Percentiles rank a stretch among this genome's conserved stretches.
phyloP scores from a whole-genome alignment of 1,140 invertebrate genomes.

The Drosophila pachea region DNA sequence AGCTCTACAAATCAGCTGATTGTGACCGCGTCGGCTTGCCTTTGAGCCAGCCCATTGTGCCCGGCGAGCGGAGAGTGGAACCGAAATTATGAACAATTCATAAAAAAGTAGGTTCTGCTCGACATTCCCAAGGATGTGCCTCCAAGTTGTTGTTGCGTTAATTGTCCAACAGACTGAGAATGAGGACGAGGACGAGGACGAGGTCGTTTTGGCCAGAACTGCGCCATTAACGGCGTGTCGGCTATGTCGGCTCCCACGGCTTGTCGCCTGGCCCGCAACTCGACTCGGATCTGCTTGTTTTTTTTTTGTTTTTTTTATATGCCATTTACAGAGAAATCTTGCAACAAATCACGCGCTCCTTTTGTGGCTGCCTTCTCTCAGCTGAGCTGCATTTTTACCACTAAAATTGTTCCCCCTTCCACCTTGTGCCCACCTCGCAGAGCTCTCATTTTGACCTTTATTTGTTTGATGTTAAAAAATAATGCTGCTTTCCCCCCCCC shows the following conservation, averaged over 20 bases:
- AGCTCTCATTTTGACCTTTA: constrained; percentile 53
- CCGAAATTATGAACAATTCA: constrained; percentile 68
- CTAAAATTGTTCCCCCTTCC: constrained; percentile 33
- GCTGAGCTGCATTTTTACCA: constrained; percentile 39
- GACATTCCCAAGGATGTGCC: constrained; percentile 71
- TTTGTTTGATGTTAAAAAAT: constrained; percentile 74
- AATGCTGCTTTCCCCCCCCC: constrained; percentile 50
- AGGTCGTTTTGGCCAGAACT: constrained; percentile 36
- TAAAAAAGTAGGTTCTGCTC: constrained; percentile 60
- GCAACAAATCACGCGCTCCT: constrained; percentile 72
- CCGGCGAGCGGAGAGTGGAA: constrained; percentile 33
- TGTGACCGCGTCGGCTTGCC: constrained; percentile 41
- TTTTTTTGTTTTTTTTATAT: constrained; percentile 58
- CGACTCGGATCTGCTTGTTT: constrained; percentile 15
- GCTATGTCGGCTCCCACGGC: constrained; percentile 66
- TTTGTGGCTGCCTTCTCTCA: constrained; percentile 40
- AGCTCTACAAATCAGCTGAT: constrained; percentile 62
- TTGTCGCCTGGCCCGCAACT: constrained; percentile 52
- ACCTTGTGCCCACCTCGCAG: constrained; percentile 4
- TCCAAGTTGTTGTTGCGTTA: constrained; percentile 63
- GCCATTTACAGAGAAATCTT: constrained; percentile 77
- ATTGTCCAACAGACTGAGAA: constrained; percentile 41
- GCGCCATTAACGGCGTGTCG: constrained; percentile 61
- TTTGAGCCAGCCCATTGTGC: constrained; percentile 30
- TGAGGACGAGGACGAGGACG: constrained; percentile 20